Evolutionary conservation across 1,140 invertebrate species (phyloP).

Genomic region (Micrasema longulum): DNA sequence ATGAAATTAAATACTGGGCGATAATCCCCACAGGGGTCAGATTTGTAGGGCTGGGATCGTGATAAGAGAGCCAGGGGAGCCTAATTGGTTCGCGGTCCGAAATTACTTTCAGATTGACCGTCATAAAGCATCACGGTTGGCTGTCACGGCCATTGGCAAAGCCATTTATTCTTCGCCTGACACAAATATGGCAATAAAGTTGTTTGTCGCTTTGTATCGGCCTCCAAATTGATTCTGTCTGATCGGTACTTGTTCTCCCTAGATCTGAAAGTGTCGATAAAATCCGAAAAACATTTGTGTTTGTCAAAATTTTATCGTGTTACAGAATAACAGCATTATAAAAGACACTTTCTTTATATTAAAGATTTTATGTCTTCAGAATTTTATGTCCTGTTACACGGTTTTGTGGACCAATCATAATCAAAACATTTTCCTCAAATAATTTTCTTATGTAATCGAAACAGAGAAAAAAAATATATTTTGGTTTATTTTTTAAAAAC

Average conservation of each 20-base stretch:
- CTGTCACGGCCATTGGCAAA: constrained; percentile 45
- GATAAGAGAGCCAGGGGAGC: constrained; percentile 9
- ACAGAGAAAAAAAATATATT: too few relatives aligned
- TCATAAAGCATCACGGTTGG: constrained; percentile 49
- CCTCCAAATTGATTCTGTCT: constrained; percentile 27
- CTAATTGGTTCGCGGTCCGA: constrained; percentile 49
- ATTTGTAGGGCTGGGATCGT: neutral
- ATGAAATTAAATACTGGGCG: constrained; percentile 35
- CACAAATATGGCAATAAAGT: constrained; percentile 50
- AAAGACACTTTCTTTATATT: neutral
- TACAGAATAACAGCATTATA: neutral
- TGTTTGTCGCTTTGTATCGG: constrained; percentile 39
- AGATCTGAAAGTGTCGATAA: constrained; percentile 13
- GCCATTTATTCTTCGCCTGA: constrained; percentile 41
- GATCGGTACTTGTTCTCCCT: constrained; percentile 7
- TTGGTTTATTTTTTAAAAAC: too few relatives aligned
- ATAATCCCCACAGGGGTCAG: constrained; percentile 2
- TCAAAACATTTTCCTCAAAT: too few relatives aligned
- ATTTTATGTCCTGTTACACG: neutral
- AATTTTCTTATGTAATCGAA: too few relatives aligned
- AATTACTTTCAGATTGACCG: constrained; percentile 52
- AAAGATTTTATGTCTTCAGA: neutral
- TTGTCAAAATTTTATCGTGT: constrained; percentile 6
- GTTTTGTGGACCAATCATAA: too few relatives aligned
- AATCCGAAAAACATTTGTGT: constrained; percentile 18